phyloP scores from a whole-genome alignment of 2,888 invertebrate species.

The Apodemia duryi region DNA sequence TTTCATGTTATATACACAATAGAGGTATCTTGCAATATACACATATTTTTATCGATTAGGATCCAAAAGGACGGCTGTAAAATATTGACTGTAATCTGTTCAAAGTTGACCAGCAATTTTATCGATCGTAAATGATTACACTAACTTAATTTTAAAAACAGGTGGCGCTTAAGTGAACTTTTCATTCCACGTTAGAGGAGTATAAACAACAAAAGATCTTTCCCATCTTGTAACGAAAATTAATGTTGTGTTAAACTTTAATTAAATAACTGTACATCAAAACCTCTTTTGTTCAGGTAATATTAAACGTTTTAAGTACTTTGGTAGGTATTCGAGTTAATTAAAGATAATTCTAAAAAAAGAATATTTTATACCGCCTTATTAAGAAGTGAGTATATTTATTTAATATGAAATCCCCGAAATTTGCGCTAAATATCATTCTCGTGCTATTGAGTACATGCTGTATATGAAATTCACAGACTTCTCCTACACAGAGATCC shows the following conservation, averaged over 20 bases:
- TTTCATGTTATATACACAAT: background rate
- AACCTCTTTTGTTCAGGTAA: no score
- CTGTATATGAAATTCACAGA: no score
- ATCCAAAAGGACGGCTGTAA: constrained; percentile 14
- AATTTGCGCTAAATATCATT: no score
- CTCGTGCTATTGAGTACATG: no score
- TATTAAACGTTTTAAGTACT: no score
- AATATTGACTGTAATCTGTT: constrained; percentile 30
- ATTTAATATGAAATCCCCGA: no score
- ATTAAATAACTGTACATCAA: background rate
- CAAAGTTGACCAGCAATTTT: constrained; percentile 51
- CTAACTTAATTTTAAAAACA: constrained; percentile 53
- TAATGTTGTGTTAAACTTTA: constrained; percentile 1
- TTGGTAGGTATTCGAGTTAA: no score
- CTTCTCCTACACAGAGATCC: no score
- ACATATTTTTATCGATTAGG: background rate
- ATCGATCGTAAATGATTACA: constrained; percentile 45
- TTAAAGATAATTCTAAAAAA: no score
- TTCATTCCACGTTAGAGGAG: constrained; percentile 61
- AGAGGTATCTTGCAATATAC: constrained; percentile 4
- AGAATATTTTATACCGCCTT: no score
- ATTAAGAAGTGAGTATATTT: no score
- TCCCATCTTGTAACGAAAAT: constrained; percentile 2
- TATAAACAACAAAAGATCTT: constrained; percentile 5
- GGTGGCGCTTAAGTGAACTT: constrained; percentile 69